Conservation (phyloP, 2,888 invertebrate genomes). For the Cephus rjabovi region DNA sequence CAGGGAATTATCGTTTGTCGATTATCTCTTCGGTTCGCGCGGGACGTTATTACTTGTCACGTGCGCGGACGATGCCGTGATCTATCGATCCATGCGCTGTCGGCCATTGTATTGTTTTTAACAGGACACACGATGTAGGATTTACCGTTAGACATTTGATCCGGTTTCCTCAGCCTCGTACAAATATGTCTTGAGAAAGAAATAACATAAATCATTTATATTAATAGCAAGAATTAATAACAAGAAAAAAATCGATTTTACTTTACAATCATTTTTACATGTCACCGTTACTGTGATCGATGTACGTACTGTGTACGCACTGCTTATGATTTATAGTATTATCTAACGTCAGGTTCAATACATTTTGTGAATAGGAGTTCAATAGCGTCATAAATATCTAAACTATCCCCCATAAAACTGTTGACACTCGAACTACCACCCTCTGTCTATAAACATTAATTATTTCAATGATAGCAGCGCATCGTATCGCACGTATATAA, state of each 20-base stretch:
- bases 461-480: neutral
- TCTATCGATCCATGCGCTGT: neutral
- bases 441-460: neutral
- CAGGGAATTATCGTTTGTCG: neutral
- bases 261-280: neutral
- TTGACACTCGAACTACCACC: neutral
- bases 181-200: neutral
- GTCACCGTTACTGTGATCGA: neutral
- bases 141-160: neutral
- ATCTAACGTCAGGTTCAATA: neutral
- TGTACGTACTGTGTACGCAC: neutral
- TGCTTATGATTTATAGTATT: neutral
- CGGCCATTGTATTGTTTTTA: neutral
- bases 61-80: neutral
- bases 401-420: neutral
- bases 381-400: neutral
- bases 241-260: neutral
- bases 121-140: neutral
- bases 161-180: neutral
- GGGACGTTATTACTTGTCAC: neutral
- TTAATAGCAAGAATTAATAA: neutral
- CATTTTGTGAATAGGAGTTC: neutral
- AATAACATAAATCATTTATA: neutral
- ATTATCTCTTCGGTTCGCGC: conserved; percentile 7
- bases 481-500: neutral